Evolutionary conservation across 2,888 invertebrate genomes (phyloP).

Genomic region (Hyalella azteca): DNA sequence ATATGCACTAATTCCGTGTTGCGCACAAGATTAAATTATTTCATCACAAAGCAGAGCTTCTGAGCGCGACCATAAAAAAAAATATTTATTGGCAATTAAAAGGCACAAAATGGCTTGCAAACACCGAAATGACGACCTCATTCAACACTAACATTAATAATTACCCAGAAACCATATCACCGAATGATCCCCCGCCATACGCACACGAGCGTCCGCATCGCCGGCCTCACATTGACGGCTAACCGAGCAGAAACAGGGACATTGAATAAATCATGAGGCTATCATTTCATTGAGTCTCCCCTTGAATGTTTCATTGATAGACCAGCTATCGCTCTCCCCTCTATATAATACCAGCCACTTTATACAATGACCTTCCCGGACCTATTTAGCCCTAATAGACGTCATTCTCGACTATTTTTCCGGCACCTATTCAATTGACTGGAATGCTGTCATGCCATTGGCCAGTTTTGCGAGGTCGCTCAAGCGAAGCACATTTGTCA

Average conservation of each 20-base stretch:
- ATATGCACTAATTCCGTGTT: too few species aligned
- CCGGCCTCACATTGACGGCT: neutral
- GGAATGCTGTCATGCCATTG: neutral
- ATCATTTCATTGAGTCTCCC: conserved; percentile 19
- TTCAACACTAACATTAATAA: too few species aligned
- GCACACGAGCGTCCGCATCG: too few species aligned
- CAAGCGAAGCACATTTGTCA: conserved; percentile 36
- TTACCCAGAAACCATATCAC: too few species aligned
- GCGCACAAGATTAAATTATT: too few species aligned
- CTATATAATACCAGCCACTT: neutral
- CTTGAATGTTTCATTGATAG: neutral
- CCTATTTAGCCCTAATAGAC: conserved; percentile 14
- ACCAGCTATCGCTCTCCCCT: neutral
- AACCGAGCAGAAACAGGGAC: neutral
- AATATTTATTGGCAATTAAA: too few species aligned
- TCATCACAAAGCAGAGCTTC: too few species aligned
- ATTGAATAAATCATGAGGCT: neutral
- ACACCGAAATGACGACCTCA: too few species aligned
- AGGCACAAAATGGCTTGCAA: too few species aligned
- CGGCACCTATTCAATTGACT: neutral
- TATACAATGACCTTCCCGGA: neutral
- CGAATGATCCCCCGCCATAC: too few species aligned
- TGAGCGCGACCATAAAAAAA: too few species aligned
- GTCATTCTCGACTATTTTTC: conserved; percentile 18
- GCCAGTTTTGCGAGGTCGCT: neutral